Evolutionary conservation across 2,888 invertebrate genomes (phyloP).

Genomic region (Synergus umbraculus): DNA sequence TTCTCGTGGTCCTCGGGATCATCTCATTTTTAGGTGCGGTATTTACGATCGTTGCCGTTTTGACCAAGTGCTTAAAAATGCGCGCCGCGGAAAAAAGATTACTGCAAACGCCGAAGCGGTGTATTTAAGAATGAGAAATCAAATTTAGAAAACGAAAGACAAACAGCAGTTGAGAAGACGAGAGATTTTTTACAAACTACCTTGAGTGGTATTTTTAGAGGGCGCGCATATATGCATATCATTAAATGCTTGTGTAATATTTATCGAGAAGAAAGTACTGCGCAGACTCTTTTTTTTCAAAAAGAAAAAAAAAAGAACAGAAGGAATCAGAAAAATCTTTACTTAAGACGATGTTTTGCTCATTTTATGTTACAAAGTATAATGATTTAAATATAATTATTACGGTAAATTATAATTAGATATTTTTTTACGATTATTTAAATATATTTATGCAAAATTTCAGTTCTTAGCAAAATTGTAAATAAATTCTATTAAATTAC

Average conservation of each 20-base stretch:
- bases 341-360: not conserved
- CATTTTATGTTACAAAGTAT: not conserved
- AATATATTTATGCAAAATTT: not conserved
- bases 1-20: constrained; percentile 68
- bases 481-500: constrained; percentile 1
- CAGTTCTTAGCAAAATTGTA: not conserved
- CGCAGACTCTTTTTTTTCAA: not conserved
- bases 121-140: constrained; percentile 15
- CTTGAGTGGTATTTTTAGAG: not conserved
- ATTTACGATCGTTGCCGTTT: constrained; percentile 66
- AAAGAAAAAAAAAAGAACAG: not conserved
- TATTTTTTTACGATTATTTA: not conserved
- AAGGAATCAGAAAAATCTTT: not conserved
- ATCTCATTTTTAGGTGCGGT: constrained; percentile 69
- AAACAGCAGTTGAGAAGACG: not conserved
- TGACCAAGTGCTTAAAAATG: constrained; percentile 66
- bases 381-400: not conserved
- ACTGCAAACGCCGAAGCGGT: constrained; percentile 67
- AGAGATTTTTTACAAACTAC: constrained; percentile 6
- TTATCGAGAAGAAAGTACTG: constrained; percentile 12
- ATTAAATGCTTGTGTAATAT: constrained; percentile 7
- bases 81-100: constrained; percentile 67
- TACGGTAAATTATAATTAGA: not conserved
- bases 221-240: constrained; percentile 17
- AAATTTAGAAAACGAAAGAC: constrained; percentile 18